phyloP scores from a whole-genome alignment of 1,140 invertebrate species.

The Alviniconcha marisindica region DNA sequence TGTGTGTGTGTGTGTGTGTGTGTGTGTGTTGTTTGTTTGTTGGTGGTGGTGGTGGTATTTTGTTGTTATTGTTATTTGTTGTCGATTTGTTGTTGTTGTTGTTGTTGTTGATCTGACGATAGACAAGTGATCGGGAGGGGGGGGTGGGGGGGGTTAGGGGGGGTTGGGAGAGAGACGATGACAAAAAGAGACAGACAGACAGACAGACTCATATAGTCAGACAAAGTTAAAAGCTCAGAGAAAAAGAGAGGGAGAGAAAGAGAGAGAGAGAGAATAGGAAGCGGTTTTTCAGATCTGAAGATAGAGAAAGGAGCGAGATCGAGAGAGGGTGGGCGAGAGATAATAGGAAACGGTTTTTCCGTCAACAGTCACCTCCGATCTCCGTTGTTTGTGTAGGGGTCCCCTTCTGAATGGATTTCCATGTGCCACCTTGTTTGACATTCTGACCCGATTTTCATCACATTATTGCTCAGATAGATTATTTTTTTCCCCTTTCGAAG shows the following conservation, averaged over 20 bases:
- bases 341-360: neutral
- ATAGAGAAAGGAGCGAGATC: no score
- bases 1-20: neutral
- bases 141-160: no score
- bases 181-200: no score
- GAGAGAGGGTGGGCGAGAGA: neutral
- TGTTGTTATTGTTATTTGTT: no score
- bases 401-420: slow-evolving; percentile 25
- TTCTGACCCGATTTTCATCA: slow-evolving; percentile 4
- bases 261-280: neutral
- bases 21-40: neutral
- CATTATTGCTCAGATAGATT: slow-evolving; percentile 9
- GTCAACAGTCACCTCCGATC: slow-evolving; percentile 2
- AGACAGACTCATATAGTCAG: no score
- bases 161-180: no score
- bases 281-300: no score
- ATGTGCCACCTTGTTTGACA: slow-evolving; percentile 17
- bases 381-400: neutral
- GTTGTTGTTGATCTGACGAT: no score
- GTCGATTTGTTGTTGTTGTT: no score
- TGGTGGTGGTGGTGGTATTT: no score
- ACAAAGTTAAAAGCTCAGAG: no score
- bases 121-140: no score
- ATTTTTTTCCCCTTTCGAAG: neutral
- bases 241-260: neutral